A percentile compares a stretch with the other conserved stretches of the same genome.
Conservation (phyloP, 2,797 vertebrate genomes). For the Neosilurus mollespiculum region DNA sequence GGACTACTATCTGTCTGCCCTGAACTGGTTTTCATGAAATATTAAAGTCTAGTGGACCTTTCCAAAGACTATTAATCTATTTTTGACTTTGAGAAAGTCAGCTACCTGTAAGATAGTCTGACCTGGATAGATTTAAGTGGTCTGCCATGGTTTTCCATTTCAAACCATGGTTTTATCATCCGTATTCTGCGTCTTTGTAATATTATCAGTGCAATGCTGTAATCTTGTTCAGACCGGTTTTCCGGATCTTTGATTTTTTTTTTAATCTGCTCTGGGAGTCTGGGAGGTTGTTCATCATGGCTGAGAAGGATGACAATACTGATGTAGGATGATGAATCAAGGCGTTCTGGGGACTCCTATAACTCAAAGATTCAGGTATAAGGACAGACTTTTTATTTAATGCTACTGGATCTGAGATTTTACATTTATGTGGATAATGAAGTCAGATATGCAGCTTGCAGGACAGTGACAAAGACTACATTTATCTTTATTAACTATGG, state of each 20-base stretch:
- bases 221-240: conserved; percentile 17
- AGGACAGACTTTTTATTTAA: background rate
- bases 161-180: background rate
- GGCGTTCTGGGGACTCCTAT: conserved; percentile 5
- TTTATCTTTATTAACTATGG: too few species aligned
- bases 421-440: background rate
- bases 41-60: conserved; percentile 36
- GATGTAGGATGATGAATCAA: conserved; percentile 34
- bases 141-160: background rate
- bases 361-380: conserved; percentile 23
- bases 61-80: background rate
- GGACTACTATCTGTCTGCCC: background rate
- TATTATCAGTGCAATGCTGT: conserved; percentile 5
- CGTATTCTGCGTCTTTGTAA: background rate
- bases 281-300: conserved; percentile 41
- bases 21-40: conserved; percentile 37
- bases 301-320: conserved; percentile 36
- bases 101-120: background rate
- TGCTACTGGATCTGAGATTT: background rate
- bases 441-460: background rate
- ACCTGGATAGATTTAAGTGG: background rate
- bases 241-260: conserved; percentile 28
- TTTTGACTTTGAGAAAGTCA: background rate
- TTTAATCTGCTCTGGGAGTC: conserved; percentile 51
- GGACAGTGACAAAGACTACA: background rate